Conservation (phyloP, 1,140 invertebrate genomes). For the Drosophila murphyi region DNA sequence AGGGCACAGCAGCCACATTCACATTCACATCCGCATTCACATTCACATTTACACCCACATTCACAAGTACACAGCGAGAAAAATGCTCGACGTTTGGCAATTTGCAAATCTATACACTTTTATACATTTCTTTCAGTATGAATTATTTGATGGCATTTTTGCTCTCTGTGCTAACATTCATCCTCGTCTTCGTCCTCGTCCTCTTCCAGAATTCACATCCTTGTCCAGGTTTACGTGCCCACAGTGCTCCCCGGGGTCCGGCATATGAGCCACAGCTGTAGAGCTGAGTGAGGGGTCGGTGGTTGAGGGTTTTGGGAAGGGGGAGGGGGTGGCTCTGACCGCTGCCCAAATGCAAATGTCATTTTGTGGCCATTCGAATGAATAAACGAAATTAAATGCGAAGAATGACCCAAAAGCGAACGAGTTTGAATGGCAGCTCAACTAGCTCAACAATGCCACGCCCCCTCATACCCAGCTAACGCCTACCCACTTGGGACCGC, state of each 20-base stretch:
- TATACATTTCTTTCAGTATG: background rate
- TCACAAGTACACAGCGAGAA: background rate
- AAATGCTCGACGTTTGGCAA: background rate
- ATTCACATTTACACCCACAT: constrained; percentile 4
- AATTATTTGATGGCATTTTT: background rate
- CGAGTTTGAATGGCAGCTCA: constrained; percentile 50
- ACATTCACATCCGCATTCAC: background rate
- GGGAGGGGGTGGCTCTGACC: constrained; percentile 5
- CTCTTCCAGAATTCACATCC: background rate
- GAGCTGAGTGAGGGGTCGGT: constrained; percentile 6
- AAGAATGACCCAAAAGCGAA: constrained; percentile 52
- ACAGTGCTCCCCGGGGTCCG: constrained; percentile 43
- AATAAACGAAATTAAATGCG: constrained; percentile 84
- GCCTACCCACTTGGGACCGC: constrained; percentile 40
- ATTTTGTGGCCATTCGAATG: constrained; percentile 83
- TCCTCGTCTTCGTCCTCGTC: background rate
- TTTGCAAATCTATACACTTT: too few relatives aligned
- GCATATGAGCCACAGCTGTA: constrained; percentile 45
- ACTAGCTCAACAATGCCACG: constrained; percentile 16
- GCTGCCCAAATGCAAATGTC: constrained; percentile 78
- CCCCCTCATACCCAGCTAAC: background rate
- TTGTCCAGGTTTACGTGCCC: constrained; percentile 13
- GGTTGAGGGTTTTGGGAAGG: background rate
- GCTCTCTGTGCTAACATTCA: background rate
- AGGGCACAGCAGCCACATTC: constrained; percentile 30